Evolutionary conservation across 2,888 invertebrate species (phyloP), one percentile per base, ranked within the genome.

Genomic region (Brachyptera putata): DNA sequence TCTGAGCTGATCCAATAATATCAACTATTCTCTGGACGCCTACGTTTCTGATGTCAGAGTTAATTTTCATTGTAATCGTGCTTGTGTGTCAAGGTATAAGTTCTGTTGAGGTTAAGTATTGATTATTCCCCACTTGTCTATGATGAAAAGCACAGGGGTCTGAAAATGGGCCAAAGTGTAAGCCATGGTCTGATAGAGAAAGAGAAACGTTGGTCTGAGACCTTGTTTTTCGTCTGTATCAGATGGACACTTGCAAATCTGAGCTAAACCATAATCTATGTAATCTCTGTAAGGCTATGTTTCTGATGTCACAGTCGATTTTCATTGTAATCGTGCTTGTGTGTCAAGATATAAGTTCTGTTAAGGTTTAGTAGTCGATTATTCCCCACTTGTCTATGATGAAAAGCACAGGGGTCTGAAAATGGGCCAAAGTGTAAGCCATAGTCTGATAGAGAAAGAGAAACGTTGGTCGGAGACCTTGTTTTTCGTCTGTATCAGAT

Each of bases 101-200:
- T n/a, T n/a, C n/a, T n/a, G n/a, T n/a, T n/a, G n/a, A n/a, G n/a
- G n/a, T n/a, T n/a, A n/a, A n/a, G n/a, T n/a, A n/a, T n/a, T n/a
- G n/a, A n/a, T n/a, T n/a, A n/a, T n/a, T n/a, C n/a, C 4, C 36
- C 7, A 16, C 16, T 22, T 26, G 46, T 48, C 53, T 9, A 50
- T 66, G 63, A 62, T 66, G 63, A 65, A 46, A 61, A 57, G 65
- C 61, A 63, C 62, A 66, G 65, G 64, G 65, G 64, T 64, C 62
- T 62, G 64, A 65, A 63, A 58, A 58, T 61, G 57, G 49, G 57
- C 63, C 55, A 3, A 66, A 30, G 70, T 73, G 65, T 71, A 70
- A 43, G 70, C 70, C 25, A 70, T 69, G 56, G 70, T 69, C 58
- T 72, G 70, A 26, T 65, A 70, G 61, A 49, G 37, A n/a, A 16